phyloP scores from a whole-genome alignment of 2,113 vertebrate genomes.

The Sebastes schlegelii region DNA sequence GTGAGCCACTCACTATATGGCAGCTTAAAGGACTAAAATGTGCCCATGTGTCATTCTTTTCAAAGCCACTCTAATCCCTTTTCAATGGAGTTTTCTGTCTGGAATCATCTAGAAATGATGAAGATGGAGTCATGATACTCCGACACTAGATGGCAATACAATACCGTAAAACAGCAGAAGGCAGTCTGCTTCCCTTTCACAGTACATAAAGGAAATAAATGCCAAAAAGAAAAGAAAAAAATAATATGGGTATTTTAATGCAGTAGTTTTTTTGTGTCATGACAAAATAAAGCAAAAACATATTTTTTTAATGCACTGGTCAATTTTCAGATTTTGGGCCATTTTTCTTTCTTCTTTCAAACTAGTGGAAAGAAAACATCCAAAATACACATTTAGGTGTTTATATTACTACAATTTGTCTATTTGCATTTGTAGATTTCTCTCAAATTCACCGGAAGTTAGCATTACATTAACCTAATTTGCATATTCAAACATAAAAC shows the following conservation, averaged over 20 bases:
- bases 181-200: neutral
- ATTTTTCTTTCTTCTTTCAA: too few relatives aligned
- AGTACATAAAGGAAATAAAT: constrained; percentile 8
- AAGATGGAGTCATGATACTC: constrained; percentile 51
- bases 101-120: constrained; percentile 58
- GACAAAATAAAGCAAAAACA: neutral
- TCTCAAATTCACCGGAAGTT: too few relatives aligned
- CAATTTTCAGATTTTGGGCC: too few relatives aligned
- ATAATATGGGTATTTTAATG: neutral
- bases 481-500: too few relatives aligned
- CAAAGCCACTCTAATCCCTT: constrained; percentile 58
- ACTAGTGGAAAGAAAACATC: too few relatives aligned
- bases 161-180: constrained; percentile 34
- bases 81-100: constrained; percentile 47
- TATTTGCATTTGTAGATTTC: too few relatives aligned
- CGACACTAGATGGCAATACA: constrained; percentile 79
- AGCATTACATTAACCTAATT: too few relatives aligned
- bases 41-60: constrained; percentile 63
- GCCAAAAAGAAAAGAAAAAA: neutral
- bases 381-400: too few relatives aligned
- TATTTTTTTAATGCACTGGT: too few relatives aligned
- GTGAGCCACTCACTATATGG: constrained; percentile 63
- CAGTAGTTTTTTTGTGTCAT: neutral
- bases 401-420: too few relatives aligned
- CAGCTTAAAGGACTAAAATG: constrained; percentile 67